phyloP scores from a whole-genome alignment of 2,888 invertebrate species.

The Alcis repandata region DNA sequence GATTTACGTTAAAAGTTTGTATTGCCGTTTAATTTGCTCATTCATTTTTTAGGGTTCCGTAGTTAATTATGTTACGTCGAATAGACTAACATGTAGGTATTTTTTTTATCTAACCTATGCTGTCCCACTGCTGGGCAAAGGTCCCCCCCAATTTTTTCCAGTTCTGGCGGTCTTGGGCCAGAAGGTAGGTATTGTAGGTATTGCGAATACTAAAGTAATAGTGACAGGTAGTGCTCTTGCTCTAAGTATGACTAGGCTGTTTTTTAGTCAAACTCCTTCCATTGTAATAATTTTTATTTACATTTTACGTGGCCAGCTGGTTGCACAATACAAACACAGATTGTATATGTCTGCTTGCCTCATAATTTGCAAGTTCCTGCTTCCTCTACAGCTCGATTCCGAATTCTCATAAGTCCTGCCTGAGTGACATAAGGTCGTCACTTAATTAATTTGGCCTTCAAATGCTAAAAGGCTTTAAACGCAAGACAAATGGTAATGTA shows the following conservation, averaged over 20 bases:
- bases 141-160: too few species aligned
- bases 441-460: slow-evolving; percentile 43
- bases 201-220: too few species aligned
- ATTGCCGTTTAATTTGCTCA: too few species aligned
- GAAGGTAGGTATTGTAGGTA: too few species aligned
- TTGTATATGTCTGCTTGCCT: slow-evolving; percentile 30
- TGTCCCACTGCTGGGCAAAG: too few species aligned
- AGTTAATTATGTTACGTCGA: too few species aligned
- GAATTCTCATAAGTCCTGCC: slow-evolving; percentile 37
- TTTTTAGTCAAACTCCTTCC: neutral
- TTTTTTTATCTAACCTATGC: too few species aligned
- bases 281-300: neutral
- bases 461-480: slow-evolving; percentile 35
- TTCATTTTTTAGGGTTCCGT: too few species aligned
- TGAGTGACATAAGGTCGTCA: slow-evolving; percentile 42
- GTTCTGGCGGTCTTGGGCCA: too few species aligned
- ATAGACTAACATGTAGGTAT: too few species aligned
- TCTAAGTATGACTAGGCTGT: neutral
- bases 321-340: slow-evolving; percentile 2
- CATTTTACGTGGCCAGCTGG: neutral
- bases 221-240: too few species aligned
- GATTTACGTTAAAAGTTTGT: too few species aligned
- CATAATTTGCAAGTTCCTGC: slow-evolving; percentile 43
- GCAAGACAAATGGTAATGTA: slow-evolving; percentile 34
- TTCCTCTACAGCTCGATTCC: slow-evolving; percentile 43